Conservation (phyloP, 2,888 invertebrate genomes). For the Encarsia formosa region DNA sequence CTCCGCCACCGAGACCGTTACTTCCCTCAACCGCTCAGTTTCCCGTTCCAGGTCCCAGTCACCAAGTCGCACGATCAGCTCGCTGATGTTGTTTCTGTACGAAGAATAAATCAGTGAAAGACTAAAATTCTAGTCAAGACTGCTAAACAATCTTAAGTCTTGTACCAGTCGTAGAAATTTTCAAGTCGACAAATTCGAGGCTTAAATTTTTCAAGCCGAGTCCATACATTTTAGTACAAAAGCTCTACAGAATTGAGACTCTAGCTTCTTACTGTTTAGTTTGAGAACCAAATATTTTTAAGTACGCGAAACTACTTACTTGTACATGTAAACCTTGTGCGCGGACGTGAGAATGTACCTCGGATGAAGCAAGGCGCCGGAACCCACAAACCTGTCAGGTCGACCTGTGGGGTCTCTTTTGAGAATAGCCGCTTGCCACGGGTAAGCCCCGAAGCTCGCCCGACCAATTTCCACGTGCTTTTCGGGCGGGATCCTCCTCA, state of each 20-base stretch:
- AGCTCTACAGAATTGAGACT: no score
- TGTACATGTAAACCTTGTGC: background rate
- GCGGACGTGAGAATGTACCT: background rate
- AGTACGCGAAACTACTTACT: no score
- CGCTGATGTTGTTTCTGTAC: background rate
- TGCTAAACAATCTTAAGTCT: no score
- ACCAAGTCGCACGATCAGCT: background rate
- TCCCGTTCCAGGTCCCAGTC: background rate
- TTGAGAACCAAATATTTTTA: no score
- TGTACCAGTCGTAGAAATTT: no score
- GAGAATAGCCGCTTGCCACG: background rate
- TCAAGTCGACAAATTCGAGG: no score
- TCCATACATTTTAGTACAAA: no score
- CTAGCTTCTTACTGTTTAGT: no score
- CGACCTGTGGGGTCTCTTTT: slow-evolving; percentile 1
- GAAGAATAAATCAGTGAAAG: no score
- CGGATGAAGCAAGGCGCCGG: background rate
- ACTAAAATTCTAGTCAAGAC: no score
- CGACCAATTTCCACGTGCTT: background rate
- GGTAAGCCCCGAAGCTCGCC: background rate
- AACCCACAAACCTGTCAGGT: background rate
- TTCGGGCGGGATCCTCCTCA: background rate
- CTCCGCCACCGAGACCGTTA: background rate
- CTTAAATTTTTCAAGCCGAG: no score
- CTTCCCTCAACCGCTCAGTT: background rate